Percentiles rank a stretch among this genome's conserved stretches.
These are phyloP conservation scores for Ceratosolen solmsi DNA, from an alignment of 1,140 invertebrate genomes.

Conservation along the genomic window DNA sequence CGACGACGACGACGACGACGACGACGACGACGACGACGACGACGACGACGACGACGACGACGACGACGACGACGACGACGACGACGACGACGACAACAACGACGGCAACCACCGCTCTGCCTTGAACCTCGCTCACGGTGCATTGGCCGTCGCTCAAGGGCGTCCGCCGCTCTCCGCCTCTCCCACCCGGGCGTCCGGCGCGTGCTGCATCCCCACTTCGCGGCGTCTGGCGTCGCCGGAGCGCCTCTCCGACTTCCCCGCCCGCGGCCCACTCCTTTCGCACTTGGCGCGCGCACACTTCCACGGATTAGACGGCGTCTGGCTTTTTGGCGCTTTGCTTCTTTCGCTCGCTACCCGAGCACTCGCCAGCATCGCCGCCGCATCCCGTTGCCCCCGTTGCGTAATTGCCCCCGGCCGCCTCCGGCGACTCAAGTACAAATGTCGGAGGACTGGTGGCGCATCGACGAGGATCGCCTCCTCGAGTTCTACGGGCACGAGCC, in stretches of 20 bases:
- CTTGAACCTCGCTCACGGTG: slow-evolving; percentile 73
- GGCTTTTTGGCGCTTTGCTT: background rate
- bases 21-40: too few species aligned
- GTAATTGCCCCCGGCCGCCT: background rate
- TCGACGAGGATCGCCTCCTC: background rate
- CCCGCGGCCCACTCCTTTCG: background rate
- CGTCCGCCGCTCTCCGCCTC: slow-evolving; percentile 63
- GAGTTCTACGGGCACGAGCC: background rate
- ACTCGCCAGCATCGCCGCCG: too few species aligned
- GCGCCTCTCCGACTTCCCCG: slow-evolving; percentile 17
- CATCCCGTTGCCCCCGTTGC: background rate
- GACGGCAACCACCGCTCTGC: slow-evolving; percentile 72
- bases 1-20: too few species aligned
- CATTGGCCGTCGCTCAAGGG: slow-evolving; percentile 74
- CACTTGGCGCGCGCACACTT: background rate
- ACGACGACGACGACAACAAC: slow-evolving; percentile 61
- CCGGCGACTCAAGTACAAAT: background rate
- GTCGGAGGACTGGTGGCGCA: background rate
- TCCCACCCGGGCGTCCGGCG: slow-evolving; percentile 43
- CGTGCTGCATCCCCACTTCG: slow-evolving; percentile 52
- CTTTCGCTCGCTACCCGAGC: too few species aligned
- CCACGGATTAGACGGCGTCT: background rate
- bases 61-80: too few species aligned
- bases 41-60: too few species aligned
- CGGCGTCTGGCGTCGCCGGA: background rate